Evolutionary conservation across 2,113 vertebrate genomes (phyloP).

Genomic region (Alligator sinensis): DNA sequence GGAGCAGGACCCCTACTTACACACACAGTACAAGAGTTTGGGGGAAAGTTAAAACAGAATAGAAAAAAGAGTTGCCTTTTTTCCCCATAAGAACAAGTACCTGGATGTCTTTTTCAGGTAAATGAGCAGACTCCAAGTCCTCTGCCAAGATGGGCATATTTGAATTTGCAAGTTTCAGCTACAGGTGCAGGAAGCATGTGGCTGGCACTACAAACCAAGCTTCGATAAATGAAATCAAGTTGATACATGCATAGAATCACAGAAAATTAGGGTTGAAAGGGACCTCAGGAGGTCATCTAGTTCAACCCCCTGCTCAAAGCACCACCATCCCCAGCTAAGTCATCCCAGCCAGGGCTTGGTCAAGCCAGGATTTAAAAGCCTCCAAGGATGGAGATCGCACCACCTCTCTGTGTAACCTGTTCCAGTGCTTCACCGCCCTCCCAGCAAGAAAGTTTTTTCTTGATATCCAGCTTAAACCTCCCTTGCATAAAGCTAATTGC

Average conservation of each 20-base stretch:
- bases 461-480: no score
- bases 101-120: neutral
- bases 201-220: neutral
- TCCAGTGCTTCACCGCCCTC: no score
- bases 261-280: no score
- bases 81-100: neutral
- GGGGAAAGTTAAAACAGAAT: accelerated
- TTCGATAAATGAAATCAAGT: neutral
- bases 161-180: neutral
- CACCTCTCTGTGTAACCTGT: no score
- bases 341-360: no score
- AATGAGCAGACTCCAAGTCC: neutral
- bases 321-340: no score
- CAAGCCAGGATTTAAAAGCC: no score
- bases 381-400: no score
- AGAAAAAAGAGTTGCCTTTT: accelerated
- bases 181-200: neutral
- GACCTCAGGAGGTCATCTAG: no score
- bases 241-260: neutral
- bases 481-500: neutral
- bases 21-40: neutral
- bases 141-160: neutral
- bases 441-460: no score
- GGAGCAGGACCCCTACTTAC: neutral
- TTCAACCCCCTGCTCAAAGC: no score